Conservation (phyloP, 2,797 vertebrate genomes). For the Bucorvus abyssinicus region DNA sequence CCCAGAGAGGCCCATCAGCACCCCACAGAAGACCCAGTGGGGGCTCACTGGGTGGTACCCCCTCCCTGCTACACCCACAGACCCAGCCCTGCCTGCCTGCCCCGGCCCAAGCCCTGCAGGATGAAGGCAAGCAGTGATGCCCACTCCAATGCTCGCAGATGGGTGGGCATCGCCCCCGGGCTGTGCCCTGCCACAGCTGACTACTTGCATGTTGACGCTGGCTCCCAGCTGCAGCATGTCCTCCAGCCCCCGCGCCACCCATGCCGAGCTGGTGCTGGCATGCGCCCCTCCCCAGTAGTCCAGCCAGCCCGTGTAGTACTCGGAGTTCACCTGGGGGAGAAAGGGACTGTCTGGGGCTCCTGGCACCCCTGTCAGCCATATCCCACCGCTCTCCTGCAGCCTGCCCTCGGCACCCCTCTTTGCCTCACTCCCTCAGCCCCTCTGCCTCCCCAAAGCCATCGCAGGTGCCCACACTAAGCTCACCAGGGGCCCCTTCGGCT, state of each 20-base stretch:
- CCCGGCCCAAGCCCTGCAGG: background rate
- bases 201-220: constrained; percentile 91
- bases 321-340: constrained; percentile 89
- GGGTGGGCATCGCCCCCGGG: background rate
- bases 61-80: background rate
- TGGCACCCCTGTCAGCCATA: background rate
- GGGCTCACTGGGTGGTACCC: background rate
- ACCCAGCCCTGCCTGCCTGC: background rate
- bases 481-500: constrained; percentile 91
- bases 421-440: background rate
- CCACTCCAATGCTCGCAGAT: background rate
- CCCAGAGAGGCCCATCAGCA: background rate
- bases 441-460: background rate
- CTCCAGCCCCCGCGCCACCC: constrained; percentile 80
- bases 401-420: background rate
- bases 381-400: background rate
- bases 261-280: constrained; percentile 68
- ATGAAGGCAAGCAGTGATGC: background rate
- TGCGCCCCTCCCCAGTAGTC: constrained; percentile 95
- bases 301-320: constrained; percentile 98
- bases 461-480: background rate
- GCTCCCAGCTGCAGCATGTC: constrained; percentile 89
- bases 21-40: background rate
- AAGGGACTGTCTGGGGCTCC: background rate
- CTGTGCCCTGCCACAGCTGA: background rate